Conservation (phyloP, 2,113 vertebrate genomes). For the Hylia prasina region DNA sequence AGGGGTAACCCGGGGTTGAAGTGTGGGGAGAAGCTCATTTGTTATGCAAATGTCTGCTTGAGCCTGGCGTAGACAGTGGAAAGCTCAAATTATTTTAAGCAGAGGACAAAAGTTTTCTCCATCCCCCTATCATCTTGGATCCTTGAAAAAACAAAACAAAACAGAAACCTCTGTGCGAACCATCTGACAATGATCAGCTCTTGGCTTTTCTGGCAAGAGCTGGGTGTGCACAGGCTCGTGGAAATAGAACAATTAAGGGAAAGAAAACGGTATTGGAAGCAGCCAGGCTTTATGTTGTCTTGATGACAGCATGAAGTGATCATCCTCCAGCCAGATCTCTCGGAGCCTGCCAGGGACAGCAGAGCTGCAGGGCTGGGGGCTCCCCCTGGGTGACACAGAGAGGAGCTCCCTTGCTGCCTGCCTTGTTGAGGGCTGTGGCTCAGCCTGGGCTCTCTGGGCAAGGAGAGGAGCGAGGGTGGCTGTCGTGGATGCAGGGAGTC, state of each 20-base stretch:
- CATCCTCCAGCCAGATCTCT: not conserved
- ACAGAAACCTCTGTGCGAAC: conserved; percentile 49
- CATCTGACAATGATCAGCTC: conserved; percentile 48
- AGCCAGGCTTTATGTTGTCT: not conserved
- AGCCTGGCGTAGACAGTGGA: conserved; percentile 36
- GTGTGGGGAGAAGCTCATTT: not conserved
- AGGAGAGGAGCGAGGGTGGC: not conserved
- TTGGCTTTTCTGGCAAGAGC: conserved; percentile 32
- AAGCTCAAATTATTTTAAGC: conserved; percentile 62
- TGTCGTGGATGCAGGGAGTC: not conserved
- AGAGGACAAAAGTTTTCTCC: conserved; percentile 42
- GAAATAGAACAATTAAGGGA: conserved; percentile 33
- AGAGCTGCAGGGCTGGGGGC: not conserved
- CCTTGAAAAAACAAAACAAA: conserved; percentile 43
- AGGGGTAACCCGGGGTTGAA: not conserved
- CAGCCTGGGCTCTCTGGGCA: not conserved
- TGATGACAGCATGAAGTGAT: not conserved
- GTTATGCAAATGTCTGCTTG: conserved; percentile 48
- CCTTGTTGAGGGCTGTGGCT: not conserved
- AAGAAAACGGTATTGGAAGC: not conserved
- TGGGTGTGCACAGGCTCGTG: not conserved
- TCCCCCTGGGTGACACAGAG: not conserved
- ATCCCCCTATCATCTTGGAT: conserved; percentile 29
- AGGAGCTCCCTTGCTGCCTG: not conserved
- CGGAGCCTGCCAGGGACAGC: not conserved